Evolutionary conservation across 1,140 invertebrate species (phyloP), one percentile per base, ranked within the genome.

Genomic region (Hyles vespertilio): DNA sequence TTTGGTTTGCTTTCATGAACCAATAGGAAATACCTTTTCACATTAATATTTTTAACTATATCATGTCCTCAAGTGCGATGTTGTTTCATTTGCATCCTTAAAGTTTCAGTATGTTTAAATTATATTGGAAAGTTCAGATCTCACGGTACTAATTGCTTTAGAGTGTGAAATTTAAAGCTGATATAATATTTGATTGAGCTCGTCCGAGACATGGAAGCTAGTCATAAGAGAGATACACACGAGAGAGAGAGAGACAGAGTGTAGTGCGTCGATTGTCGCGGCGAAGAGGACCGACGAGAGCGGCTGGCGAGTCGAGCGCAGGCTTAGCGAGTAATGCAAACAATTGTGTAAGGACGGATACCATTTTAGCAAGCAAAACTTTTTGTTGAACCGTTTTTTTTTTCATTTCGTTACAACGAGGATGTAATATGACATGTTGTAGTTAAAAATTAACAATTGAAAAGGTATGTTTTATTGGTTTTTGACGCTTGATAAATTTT

Each of bases 291-390:
- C 12, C 66, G 59, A 50, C 60, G 68, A 63, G 58, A 57, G 48
- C 63, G 55, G 51, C 61, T 53, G 63, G 50, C 65, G 53, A 58
- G 61, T 54, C 61, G 34, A 56, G 59, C 61, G 51, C 65, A 60
- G 51, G 70, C 72, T 59, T 74, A 58, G 60, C 60, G 47, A 61
- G 48, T 63, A 82, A 79, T 90, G 87, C 87, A 90, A 90, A 90
- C 89, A 90, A 89, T 87, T 89, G 89, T 89, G 89, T 89, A 88
- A 89, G 89, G 87, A 89, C 81, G 87, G 89, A 86, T 81, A 83
- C 86, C 80, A 81, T 63, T 68, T 72, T 75, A 77, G 84, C 84
- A 84, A 85, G 79, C 82, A 81, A 80, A 66, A 67, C 67, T 40
- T 40, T 40, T 8, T 40, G 36, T 40, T 40, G 36, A 36, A 32